Evolutionary conservation across 2,888 invertebrate genomes (phyloP), one percentile per base, ranked within the genome.

Genomic region (Drosophila neotestacea): DNA sequence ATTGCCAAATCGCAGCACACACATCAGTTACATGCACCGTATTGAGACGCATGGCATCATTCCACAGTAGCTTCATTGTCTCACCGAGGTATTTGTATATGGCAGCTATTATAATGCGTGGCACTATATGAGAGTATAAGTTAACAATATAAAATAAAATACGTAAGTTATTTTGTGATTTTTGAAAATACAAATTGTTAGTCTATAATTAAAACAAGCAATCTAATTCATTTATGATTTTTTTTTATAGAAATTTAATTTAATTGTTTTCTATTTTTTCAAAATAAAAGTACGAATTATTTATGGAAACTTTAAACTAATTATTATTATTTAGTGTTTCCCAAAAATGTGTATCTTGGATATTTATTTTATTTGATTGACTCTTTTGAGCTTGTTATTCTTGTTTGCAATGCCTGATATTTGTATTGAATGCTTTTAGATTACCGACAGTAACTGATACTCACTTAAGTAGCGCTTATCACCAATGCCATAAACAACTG

Each of bases 61-160:
- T 96, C 98, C 98, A 98, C 27, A 98, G 93, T 38, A 98, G 94
- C 92, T 97, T 97, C 97, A 98, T 97, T 75, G 96, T 96, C 93
- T 98, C 97, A 39, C 95, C 95, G 34, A 98, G 93, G 90, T 97
- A 95, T 90, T 96, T 97, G 93, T 98, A 98, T 75, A 98, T 95
- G 41, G 96, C 96, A 65, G 97, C 98, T 86, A 97, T 95, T 38
- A 98, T 95, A 59, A 98, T 94, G 47, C 98, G 95, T 0, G 97
- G 97, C 71, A 96, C 97, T 97, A 92, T 11, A 92, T 32, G 30
- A 90, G 72, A 90, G 72, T 22, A 22, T 2, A 22, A 22, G 1
- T 16, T 16, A 22, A 22, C 3, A 22, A 22, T 3, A 22, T 22
- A 2, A 22, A 22, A 3, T 22, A 22, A 22, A 22, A 22, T 22